phyloP scores from a whole-genome alignment of 1,140 invertebrate genomes.

The Drosophila eugracilis region DNA sequence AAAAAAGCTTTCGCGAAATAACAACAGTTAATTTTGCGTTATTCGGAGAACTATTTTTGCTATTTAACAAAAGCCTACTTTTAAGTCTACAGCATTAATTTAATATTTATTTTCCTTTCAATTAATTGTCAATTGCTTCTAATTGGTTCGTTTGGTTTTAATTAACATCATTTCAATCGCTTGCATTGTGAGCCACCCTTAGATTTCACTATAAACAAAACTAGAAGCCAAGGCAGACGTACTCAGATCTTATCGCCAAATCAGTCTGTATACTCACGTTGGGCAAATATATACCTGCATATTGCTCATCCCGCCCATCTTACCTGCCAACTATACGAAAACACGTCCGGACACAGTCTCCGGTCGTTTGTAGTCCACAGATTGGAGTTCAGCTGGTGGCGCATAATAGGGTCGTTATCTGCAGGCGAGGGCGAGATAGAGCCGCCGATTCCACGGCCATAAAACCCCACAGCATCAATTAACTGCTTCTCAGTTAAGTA shows the following conservation, averaged over 20 bases:
- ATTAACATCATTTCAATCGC: conserved; percentile 28
- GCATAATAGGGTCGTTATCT: conserved; percentile 47
- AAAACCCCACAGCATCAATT: conserved; percentile 53
- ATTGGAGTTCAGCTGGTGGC: conserved; percentile 48
- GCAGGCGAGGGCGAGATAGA: conserved; percentile 40
- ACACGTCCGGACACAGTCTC: conserved; percentile 25
- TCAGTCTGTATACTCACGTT: conserved; percentile 76
- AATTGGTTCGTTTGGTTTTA: conserved; percentile 40
- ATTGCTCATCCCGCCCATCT: conserved; percentile 29
- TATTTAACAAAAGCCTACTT: too few species aligned
- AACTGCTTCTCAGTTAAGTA: conserved; percentile 51
- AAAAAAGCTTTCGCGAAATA: too few species aligned
- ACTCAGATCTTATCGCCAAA: conserved; percentile 56
- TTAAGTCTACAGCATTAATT: background rate
- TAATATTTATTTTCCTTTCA: background rate
- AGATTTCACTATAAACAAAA: conserved; percentile 45
- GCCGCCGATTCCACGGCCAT: conserved; percentile 35
- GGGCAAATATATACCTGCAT: conserved; percentile 62
- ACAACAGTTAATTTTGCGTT: too few species aligned
- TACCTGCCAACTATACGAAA: conserved; percentile 51
- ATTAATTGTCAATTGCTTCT: conserved; percentile 48
- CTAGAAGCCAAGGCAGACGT: conserved; percentile 33
- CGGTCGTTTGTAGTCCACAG: conserved; percentile 15
- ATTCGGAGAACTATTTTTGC: too few species aligned
- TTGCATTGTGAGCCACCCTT: conserved; percentile 9